Evolutionary conservation across 2,113 vertebrate species (phyloP).

Genomic region (Ovis canadensis): DNA sequence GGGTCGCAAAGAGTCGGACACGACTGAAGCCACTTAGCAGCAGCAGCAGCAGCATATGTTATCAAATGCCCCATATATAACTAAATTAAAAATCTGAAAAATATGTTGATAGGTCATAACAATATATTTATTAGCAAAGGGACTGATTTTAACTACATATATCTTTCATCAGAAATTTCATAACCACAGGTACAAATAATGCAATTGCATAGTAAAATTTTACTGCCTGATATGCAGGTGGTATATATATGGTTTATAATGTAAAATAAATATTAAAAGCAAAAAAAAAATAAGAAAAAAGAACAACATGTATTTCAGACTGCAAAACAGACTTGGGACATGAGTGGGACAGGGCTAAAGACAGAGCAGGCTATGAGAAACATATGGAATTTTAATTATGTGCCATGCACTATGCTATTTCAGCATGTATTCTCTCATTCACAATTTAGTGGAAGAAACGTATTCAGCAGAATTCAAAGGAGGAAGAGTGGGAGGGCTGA

Average conservation of each 20-base stretch:
- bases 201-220: background rate
- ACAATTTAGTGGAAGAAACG: background rate
- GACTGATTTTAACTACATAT: background rate
- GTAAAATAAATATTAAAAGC: background rate
- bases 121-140: background rate
- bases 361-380: background rate
- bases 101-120: background rate
- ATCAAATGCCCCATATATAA: background rate
- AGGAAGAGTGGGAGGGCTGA: background rate
- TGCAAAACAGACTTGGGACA: background rate
- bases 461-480: background rate
- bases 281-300: background rate
- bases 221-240: background rate
- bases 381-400: background rate
- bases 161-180: background rate
- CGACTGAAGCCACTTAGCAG: too few relatives aligned
- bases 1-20: too few relatives aligned
- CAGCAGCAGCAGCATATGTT: background rate
- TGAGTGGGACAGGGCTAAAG: background rate
- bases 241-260: background rate
- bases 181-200: background rate
- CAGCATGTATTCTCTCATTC: background rate
- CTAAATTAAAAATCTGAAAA: background rate
- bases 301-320: background rate
- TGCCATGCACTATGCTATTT: background rate